Base-by-base conservation (phyloP, 2,113 vertebrate genomes). In the Romanogobio albipinnatus region DNA sequence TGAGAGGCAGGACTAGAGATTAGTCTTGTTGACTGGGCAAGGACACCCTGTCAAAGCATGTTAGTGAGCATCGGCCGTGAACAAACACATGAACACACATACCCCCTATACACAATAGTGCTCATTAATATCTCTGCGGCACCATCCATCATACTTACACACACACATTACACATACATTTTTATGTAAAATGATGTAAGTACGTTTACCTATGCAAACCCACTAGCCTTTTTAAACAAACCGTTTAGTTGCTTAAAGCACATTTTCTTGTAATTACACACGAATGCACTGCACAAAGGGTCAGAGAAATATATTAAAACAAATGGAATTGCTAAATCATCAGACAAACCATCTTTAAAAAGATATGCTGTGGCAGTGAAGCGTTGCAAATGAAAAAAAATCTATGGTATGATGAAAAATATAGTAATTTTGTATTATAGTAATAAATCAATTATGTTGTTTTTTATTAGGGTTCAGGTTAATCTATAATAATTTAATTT, bases 21-120 rank as follows among this genome's bases (percentile, higher is more conserved):
- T 92, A 92, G 93, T 93, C 92, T 93, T 94, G 93, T 94, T 93
- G 94, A 94, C 91, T 93, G 87, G 90, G 90, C 94, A 94, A 94
- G 94, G 93, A 94, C 93, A 91, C 89, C 90, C 93, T 93, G 93
- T 94, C 91, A 90, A 87, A 91, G 88, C 49, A 87, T 9, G 83
- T 39, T 85, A 86, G 86, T 88, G 86, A 84, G 24, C 81, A 77
- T 74, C 77, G 84, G 88, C 66, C 19, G 43, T 74, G 70, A 17
- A 64, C 47, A 62, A 62, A 84, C 56, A 66, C 59, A 51, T 14
- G 45, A 64, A 53, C 78, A 62, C 73, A 71, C 84, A 83, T 81
- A 85, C 74, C 45, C 83, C 58, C 5, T 39, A 39, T 73, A 81
- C 49, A 78, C 81, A 73, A 29, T 56, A 45, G 22, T 66, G 62